These are phyloP conservation scores for Adelosebastes latens DNA, from an alignment of 2,797 vertebrate genomes.

Conservation along the genomic window DNA sequence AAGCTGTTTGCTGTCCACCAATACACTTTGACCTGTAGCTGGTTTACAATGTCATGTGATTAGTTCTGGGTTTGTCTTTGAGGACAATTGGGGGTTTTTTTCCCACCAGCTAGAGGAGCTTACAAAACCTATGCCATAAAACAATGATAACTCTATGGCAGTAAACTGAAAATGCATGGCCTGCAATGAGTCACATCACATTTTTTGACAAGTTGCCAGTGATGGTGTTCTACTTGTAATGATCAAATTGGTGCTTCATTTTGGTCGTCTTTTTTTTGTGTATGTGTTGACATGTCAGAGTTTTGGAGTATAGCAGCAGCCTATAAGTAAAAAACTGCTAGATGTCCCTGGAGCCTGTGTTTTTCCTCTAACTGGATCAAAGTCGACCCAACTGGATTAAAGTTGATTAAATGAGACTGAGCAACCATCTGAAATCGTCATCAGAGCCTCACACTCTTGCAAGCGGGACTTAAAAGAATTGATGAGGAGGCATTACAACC, in stretches of 20 bases:
- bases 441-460: slow-evolving; percentile 50
- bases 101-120: not conserved
- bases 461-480: slow-evolving; percentile 65
- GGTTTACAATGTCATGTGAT: slow-evolving; percentile 7
- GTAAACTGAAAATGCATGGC: slow-evolving; percentile 14
- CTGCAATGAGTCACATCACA: not conserved
- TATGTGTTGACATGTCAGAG: slow-evolving; percentile 1
- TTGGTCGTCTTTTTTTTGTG: not conserved
- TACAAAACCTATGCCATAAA: not conserved
- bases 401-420: slow-evolving; percentile 15
- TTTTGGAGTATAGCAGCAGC: slow-evolving; percentile 1
- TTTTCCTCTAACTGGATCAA: slow-evolving; percentile 36
- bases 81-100: not conserved
- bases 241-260: slow-evolving; percentile 20
- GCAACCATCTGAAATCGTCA: slow-evolving; percentile 15
- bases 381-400: slow-evolving; percentile 41
- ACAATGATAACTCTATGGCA: not conserved
- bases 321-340: not conserved
- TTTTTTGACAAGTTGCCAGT: not conserved
- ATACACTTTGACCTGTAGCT: not conserved
- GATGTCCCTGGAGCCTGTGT: not conserved
- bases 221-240: not conserved
- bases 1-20: not conserved
- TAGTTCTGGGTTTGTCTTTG: not conserved
- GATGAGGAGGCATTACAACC: slow-evolving; percentile 32